These are phyloP conservation scores for Orchesella cincta DNA, from an alignment of 1,140 invertebrate genomes.

Conservation along the genomic window DNA sequence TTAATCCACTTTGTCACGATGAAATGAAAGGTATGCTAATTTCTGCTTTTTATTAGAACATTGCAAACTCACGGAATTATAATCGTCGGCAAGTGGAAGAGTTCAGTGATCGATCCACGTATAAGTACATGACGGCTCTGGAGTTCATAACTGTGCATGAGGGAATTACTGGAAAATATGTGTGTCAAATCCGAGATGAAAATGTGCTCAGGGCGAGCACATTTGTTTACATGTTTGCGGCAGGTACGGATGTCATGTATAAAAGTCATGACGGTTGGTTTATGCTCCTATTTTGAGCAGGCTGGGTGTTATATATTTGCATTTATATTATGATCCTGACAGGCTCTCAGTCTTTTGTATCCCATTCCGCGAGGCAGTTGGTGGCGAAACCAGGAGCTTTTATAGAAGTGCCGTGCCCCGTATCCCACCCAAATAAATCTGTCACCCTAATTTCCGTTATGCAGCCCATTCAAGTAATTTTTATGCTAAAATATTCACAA, in stretches of 20 bases:
- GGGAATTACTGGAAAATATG: conserved; percentile 23
- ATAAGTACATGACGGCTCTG: neutral
- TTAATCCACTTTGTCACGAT: no score
- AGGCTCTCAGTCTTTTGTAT: conserved; percentile 13
- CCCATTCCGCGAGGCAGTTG: neutral
- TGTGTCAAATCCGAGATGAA: conserved; percentile 12
- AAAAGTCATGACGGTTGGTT: neutral
- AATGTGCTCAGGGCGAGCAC: neutral
- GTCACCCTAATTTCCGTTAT: neutral
- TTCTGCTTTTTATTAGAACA: conserved; percentile 3
- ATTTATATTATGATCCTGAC: neutral
- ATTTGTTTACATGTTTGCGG: neutral
- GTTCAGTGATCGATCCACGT: conserved; percentile 11
- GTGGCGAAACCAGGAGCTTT: neutral
- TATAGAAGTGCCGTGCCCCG: conserved; percentile 11
- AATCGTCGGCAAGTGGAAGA: conserved; percentile 17
- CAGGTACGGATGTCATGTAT: conserved; percentile 1
- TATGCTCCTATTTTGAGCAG: no score
- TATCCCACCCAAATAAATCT: conserved; percentile 13
- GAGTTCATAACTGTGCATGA: conserved; percentile 8
- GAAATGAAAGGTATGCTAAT: neutral
- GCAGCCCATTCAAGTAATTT: neutral
- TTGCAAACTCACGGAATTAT: neutral
- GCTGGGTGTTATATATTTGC: no score
- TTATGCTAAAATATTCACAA: neutral